Evolutionary conservation across 2,113 vertebrate genomes (phyloP), one percentile per base, ranked within the genome.

Genomic region (Lepus americanus): DNA sequence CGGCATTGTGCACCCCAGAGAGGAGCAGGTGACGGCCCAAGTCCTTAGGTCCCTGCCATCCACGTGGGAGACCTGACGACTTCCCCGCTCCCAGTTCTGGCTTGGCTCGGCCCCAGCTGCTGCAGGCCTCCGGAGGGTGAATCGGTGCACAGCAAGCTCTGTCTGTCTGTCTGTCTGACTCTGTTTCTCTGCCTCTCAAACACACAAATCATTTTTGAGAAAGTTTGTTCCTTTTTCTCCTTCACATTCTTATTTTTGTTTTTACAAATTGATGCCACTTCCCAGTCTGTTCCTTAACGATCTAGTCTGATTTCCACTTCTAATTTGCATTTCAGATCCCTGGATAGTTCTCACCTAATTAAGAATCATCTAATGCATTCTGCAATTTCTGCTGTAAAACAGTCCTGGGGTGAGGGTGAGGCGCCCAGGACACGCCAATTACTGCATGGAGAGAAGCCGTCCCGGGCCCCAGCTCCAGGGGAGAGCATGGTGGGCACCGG

Each of bases 261-360:
- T 72, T 67, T 69, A 67, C 27, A 82, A 73, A 86, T 11, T 22
- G 23, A 5, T 3, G 23, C 19, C n/a, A 5, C 59, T 61, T 73
- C 39, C 23, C 29, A 63, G 72, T 61, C 76, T 49, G 31, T n/a
- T 63, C 44, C 90, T 73, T 89, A 87, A 87, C 72, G 95, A 87
- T 70, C 80, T 31, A 51, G 55, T 39, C 81, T 67, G 85, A 49
- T 79, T 82, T 66, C 85, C 4, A 44, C 78, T 92, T 73, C 66
- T 88, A n/a, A 85, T 95, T 93, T 95, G 94, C 96, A 86, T 95
- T 92, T 92, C 85, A 86, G 81, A 64, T 90, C 63, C 87, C 92
- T 55, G 69, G 90, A 64, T 74, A 6, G 73, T 78, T 92, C 86
- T 74, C 39, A 74, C 25, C 93, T 87, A 94, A 94, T 96, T 95